Percentiles rank a stretch among this genome's conserved stretches.
These are phyloP conservation scores for Caenorhabditis becei DNA, from an alignment of 2,888 invertebrate species.

Conservation along the genomic window DNA sequence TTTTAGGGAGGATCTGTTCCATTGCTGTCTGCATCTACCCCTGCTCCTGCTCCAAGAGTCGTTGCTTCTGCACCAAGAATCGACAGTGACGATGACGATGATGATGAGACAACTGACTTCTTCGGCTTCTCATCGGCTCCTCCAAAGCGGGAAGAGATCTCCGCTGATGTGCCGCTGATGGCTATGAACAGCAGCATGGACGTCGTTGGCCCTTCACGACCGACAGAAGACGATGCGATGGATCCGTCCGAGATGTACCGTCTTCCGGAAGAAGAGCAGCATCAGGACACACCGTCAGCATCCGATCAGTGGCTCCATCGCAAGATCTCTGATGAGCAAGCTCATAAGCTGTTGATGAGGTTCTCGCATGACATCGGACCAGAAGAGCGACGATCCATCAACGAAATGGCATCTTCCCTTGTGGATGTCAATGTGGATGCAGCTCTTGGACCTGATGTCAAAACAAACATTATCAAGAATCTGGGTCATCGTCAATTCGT, in stretches of 20 bases:
- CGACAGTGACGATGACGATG: conserved; percentile 58
- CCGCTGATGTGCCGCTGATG: conserved; percentile 53
- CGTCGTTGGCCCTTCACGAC: conserved; percentile 68
- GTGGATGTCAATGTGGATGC: conserved; percentile 79
- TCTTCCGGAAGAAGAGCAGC: conserved; percentile 34
- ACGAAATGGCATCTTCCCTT: conserved; percentile 73
- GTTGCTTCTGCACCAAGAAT: conserved; percentile 28
- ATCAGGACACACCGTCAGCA: conserved; percentile 11
- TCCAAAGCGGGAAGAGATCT: conserved; percentile 3
- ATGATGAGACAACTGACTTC: conserved; percentile 61
- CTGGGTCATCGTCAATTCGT: conserved; percentile 70
- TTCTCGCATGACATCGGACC: conserved; percentile 70
- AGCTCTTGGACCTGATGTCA: conserved; percentile 78
- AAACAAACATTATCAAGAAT: conserved; percentile 74
- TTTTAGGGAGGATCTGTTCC: not conserved
- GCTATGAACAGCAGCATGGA: conserved; percentile 56
- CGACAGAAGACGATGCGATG: conserved; percentile 50
- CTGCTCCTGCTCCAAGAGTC: conserved; percentile 10
- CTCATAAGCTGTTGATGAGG: conserved; percentile 66
- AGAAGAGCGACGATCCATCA: conserved; percentile 67
- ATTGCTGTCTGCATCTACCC: not conserved
- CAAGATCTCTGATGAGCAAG: conserved; percentile 58
- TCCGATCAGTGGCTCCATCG: conserved; percentile 36
- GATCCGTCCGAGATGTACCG: conserved; percentile 68
- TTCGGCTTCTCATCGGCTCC: conserved; percentile 65